Conservation (phyloP, 92 coral and sea anemone species). For the Heteractis magnifica region DNA sequence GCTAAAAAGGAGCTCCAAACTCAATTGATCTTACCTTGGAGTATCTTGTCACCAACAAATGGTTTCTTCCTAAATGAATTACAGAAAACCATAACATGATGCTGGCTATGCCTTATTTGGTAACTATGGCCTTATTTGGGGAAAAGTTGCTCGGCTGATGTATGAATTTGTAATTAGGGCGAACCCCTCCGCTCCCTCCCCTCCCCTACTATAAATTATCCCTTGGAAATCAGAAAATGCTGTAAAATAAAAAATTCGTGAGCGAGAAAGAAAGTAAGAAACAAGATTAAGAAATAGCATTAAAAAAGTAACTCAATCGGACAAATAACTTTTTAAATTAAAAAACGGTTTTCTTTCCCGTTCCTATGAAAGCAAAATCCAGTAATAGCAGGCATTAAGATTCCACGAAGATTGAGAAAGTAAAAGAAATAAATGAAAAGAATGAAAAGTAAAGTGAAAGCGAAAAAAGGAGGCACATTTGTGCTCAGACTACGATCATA, state of each 20-base stretch:
- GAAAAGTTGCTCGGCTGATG: neutral
- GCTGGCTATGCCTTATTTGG: slow-evolving; percentile 7
- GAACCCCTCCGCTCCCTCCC: neutral
- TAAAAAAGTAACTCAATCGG: no score
- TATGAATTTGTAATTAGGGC: slow-evolving; percentile 8
- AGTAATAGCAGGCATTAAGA: neutral
- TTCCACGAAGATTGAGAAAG: neutral
- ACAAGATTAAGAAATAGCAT: no score
- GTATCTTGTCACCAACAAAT: slow-evolving; percentile 6
- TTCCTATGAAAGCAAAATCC: neutral
- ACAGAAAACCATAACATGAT: slow-evolving; percentile 19
- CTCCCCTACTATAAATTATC: neutral
- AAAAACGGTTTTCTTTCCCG: no score
- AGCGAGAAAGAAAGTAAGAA: neutral
- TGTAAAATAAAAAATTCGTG: neutral
- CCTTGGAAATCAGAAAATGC: neutral
- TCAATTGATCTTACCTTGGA: slow-evolving; percentile 15
- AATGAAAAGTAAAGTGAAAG: neutral
- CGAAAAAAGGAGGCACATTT: neutral
- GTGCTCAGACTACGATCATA: neutral
- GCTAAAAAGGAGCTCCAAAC: neutral
- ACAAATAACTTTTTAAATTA: no score
- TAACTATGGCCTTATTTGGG: slow-evolving; percentile 7
- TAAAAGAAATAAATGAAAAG: neutral
- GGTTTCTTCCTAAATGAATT: slow-evolving; percentile 6